Percentiles rank a stretch among this genome's conserved stretches.
Conservation (phyloP, 2,888 invertebrate species). For the Malthinus flaveolus region DNA sequence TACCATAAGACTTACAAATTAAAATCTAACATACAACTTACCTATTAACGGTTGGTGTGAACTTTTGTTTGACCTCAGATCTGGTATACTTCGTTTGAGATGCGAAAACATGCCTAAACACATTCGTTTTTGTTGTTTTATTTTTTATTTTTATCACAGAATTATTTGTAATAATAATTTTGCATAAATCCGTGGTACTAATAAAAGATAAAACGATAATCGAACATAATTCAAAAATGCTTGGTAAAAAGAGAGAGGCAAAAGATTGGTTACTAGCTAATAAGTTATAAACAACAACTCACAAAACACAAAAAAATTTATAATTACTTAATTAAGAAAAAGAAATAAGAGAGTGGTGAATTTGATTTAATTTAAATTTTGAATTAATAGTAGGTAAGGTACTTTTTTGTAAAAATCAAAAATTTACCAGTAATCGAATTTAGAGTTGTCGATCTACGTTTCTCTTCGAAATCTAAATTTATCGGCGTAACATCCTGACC, state of each 20-base stretch:
- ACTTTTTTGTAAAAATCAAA: slow-evolving; percentile 7
- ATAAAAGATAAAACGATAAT: slow-evolving; percentile 28
- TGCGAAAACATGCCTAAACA: slow-evolving; percentile 85
- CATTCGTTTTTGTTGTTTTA: slow-evolving; percentile 47
- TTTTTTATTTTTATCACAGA: slow-evolving; percentile 38
- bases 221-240: slow-evolving; percentile 27
- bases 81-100: slow-evolving; percentile 87
- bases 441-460: slow-evolving; percentile 70
- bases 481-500: slow-evolving; percentile 86
- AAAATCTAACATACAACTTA: slow-evolving; percentile 54
- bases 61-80: slow-evolving; percentile 76
- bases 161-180: too few relatives aligned
- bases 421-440: slow-evolving; percentile 74
- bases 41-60: slow-evolving; percentile 75
- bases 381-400: too few relatives aligned
- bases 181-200: slow-evolving; percentile 19
- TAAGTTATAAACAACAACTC: neutral
- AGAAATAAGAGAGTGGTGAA: neutral
- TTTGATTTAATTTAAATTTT: neutral
- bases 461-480: slow-evolving; percentile 75
- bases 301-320: slow-evolving; percentile 4
- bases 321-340: too few relatives aligned
- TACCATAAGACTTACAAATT: slow-evolving; percentile 6
- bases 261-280: slow-evolving; percentile 17
- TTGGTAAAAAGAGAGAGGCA: slow-evolving; percentile 9